Evolutionary conservation across 1,140 invertebrate genomes (phyloP).

Genomic region (Zaprionus nigranus): DNA sequence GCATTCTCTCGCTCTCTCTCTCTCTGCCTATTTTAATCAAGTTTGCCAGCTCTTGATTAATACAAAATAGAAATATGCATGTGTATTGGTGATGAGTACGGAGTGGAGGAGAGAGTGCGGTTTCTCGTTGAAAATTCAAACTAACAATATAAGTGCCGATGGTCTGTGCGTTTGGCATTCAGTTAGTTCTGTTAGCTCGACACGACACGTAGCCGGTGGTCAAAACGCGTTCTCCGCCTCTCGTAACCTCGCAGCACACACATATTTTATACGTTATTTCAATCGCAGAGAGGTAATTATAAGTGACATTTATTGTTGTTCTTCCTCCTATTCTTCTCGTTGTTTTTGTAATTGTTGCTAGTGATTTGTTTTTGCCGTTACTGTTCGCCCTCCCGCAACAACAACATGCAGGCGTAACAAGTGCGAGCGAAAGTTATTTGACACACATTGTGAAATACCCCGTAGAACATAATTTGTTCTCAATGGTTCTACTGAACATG

Average conservation of each 20-base stretch:
- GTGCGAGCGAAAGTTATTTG: slow-evolving; percentile 48
- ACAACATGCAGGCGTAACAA: slow-evolving; percentile 52
- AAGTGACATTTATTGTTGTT: slow-evolving; percentile 64
- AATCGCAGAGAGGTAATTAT: slow-evolving; percentile 71
- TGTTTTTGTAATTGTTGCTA: slow-evolving; percentile 17
- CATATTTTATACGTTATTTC: slow-evolving; percentile 39
- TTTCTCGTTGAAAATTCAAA: slow-evolving; percentile 42
- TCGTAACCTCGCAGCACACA: slow-evolving; percentile 29
- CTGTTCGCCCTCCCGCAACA: slow-evolving; percentile 11
- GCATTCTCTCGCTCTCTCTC: neutral
- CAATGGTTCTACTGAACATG: slow-evolving; percentile 18
- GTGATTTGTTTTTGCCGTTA: slow-evolving; percentile 23
- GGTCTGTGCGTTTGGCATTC: slow-evolving; percentile 45
- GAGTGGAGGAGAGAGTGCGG: neutral
- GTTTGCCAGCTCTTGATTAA: slow-evolving; percentile 22
- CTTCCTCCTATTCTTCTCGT: slow-evolving; percentile 23
- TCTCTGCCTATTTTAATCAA: slow-evolving; percentile 7
- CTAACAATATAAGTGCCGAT: slow-evolving; percentile 62
- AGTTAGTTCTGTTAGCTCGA: slow-evolving; percentile 66
- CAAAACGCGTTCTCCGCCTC: slow-evolving; percentile 9
- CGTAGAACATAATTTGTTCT: slow-evolving; percentile 22
- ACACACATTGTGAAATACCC: slow-evolving; percentile 63
- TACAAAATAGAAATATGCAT: slow-evolving; percentile 5
- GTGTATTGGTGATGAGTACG: slow-evolving; percentile 4
- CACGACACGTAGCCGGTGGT: slow-evolving; percentile 53